Evolutionary conservation across 2,797 vertebrate species (phyloP).

Genomic region (Centropyge bicolor): DNA sequence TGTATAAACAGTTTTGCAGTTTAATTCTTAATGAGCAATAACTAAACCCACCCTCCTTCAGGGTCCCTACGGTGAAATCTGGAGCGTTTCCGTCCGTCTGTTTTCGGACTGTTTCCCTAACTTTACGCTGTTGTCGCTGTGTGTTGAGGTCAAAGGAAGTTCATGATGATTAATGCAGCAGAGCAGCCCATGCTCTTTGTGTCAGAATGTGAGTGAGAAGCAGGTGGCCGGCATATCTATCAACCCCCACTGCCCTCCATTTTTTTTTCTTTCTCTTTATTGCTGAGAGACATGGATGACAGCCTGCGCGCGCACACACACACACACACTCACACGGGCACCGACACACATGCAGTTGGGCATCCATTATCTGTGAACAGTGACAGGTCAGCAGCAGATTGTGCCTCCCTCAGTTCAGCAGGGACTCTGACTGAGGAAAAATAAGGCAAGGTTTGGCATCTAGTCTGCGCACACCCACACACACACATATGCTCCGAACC

Average conservation of each 20-base stretch:
- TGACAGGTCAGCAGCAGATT: slow-evolving; percentile 82
- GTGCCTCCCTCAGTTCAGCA: slow-evolving; percentile 75
- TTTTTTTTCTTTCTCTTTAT: slow-evolving; percentile 51
- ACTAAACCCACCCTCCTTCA: not conserved
- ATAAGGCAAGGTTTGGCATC: slow-evolving; percentile 54
- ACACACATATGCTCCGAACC: slow-evolving; percentile 33
- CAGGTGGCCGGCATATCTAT: slow-evolving; percentile 75
- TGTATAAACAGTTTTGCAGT: not conserved
- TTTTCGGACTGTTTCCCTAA: slow-evolving; percentile 49
- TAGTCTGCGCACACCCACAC: slow-evolving; percentile 31
- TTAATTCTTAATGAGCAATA: not conserved
- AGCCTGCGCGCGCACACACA: slow-evolving; percentile 21
- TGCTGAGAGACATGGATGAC: slow-evolving; percentile 69
- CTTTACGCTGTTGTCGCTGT: slow-evolving; percentile 55
- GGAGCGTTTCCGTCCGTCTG: slow-evolving; percentile 7
- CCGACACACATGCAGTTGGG: slow-evolving; percentile 43
- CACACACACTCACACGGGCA: slow-evolving; percentile 19
- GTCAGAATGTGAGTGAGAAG: slow-evolving; percentile 78
- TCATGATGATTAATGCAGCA: slow-evolving; percentile 71
- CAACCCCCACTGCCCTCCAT: slow-evolving; percentile 57
- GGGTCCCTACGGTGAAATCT: not conserved
- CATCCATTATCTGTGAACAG: slow-evolving; percentile 80
- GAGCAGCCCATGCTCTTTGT: slow-evolving; percentile 69
- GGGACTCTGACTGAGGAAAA: slow-evolving; percentile 66
- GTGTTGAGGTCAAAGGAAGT: slow-evolving; percentile 73